Evolutionary conservation across 2,113 vertebrate genomes (phyloP).

Genomic region (Semnornis frantzii): DNA sequence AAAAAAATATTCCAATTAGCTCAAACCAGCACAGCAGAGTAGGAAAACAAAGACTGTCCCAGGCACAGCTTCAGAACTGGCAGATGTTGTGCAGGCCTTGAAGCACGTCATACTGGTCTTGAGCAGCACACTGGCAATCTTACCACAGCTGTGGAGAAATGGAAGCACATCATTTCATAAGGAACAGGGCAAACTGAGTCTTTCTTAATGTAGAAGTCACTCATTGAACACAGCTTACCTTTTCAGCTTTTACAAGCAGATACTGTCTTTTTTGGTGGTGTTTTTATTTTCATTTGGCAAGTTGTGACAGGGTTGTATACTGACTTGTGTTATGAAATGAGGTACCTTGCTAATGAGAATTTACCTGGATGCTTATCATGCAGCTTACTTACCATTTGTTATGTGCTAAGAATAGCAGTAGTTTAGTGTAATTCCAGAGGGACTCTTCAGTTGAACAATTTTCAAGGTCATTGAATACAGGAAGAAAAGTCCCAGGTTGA

Average conservation of each 20-base stretch:
- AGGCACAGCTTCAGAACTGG: not conserved
- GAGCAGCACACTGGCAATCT: not conserved
- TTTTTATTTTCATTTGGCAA: not conserved
- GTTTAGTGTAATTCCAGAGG: not conserved
- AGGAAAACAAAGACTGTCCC: not conserved
- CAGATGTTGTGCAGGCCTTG: not conserved
- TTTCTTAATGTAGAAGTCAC: not conserved
- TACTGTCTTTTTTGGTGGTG: not conserved
- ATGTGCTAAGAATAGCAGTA: not conserved
- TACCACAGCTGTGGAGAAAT: not conserved
- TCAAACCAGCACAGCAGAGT: not conserved
- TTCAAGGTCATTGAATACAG: not conserved
- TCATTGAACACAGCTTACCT: not conserved
- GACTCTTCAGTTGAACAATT: not conserved
- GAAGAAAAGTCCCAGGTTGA: not conserved
- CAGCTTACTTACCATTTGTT: not conserved
- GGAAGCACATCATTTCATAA: not conserved
- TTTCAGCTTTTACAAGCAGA: not conserved
- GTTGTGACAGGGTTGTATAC: not conserved
- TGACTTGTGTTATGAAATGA: not conserved
- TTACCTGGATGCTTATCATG: not conserved
- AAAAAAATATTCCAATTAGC: no score
- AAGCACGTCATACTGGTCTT: not conserved
- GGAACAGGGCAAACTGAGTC: not conserved
- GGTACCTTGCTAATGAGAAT: not conserved